These are phyloP conservation scores for Gopherus flavomarginatus DNA, from an alignment of 2,113 vertebrate species.

Conservation along the genomic window DNA sequence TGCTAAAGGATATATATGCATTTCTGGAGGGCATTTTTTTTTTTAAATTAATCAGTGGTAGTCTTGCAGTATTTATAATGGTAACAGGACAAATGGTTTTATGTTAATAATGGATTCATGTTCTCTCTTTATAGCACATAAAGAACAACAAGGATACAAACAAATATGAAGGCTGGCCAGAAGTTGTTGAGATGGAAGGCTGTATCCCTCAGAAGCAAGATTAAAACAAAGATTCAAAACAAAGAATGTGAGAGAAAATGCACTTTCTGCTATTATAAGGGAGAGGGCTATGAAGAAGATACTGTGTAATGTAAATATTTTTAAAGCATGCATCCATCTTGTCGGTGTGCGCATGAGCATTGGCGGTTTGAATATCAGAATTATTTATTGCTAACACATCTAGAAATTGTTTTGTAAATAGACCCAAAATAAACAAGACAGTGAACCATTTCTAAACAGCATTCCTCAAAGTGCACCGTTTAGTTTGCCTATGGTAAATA, in stretches of 20 bases:
- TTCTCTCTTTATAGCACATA: constrained; percentile 86
- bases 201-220: constrained; percentile 92
- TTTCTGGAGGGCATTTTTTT: neutral
- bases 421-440: constrained; percentile 51
- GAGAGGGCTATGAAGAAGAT: constrained; percentile 63
- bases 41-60: neutral
- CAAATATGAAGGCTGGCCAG: constrained; percentile 98
- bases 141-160: constrained; percentile 96
- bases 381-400: constrained; percentile 86
- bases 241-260: constrained; percentile 12
- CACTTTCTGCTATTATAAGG: constrained; percentile 66
- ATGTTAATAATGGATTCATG: rapidly evolving
- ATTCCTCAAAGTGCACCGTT: constrained; percentile 70
- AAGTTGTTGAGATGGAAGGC: constrained; percentile 98
- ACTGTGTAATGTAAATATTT: constrained; percentile 74
- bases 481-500: constrained; percentile 64
- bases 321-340: constrained; percentile 76
- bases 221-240: constrained; percentile 59
- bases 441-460: constrained; percentile 68
- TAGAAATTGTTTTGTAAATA: constrained; percentile 80
- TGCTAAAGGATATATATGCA: neutral
- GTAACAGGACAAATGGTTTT: neutral
- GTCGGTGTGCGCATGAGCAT: constrained; percentile 80
- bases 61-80: neutral
- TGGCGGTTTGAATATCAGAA: constrained; percentile 70